Percentiles rank a stretch among this genome's conserved stretches.
These are phyloP conservation scores for Sakesphorus luctuosus DNA, from an alignment of 2,113 vertebrate species.

Conservation along the genomic window DNA sequence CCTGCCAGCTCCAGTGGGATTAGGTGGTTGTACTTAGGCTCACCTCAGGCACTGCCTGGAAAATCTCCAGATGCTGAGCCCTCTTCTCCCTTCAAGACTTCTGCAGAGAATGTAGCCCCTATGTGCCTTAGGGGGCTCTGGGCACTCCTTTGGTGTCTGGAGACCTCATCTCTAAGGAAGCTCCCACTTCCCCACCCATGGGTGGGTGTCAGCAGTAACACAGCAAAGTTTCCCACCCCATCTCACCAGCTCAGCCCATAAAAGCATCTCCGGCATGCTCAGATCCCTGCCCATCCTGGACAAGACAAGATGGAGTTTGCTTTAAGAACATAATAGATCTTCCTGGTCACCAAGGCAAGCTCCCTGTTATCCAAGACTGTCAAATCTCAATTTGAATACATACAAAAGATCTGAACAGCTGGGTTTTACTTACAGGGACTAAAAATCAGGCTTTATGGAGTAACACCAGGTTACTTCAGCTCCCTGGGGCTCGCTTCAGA, in stretches of 20 bases:
- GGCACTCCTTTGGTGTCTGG: background rate
- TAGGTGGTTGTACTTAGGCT: background rate
- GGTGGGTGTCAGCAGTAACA: background rate
- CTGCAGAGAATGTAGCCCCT: background rate
- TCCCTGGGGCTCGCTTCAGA: background rate
- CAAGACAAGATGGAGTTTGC: background rate
- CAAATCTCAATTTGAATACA: background rate
- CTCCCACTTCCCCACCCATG: background rate
- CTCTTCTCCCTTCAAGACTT: background rate
- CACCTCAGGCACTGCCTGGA: background rate
- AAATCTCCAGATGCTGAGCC: background rate
- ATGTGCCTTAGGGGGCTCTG: background rate
- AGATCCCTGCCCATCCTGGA: background rate
- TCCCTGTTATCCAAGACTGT: background rate
- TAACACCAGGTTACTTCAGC: constrained; percentile 22
- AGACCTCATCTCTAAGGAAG: background rate
- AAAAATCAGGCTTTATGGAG: constrained; percentile 2
- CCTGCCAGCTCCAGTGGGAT: background rate
- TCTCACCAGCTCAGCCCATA: background rate
- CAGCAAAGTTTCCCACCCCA: background rate
- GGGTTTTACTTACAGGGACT: constrained; percentile 28
- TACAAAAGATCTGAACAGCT: constrained; percentile 26
- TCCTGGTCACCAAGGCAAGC: background rate
- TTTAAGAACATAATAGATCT: background rate
- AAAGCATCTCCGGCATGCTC: background rate